These are phyloP conservation scores for Cotesia congregata DNA, from an alignment of 2,888 invertebrate genomes.

Conservation along the genomic window DNA sequence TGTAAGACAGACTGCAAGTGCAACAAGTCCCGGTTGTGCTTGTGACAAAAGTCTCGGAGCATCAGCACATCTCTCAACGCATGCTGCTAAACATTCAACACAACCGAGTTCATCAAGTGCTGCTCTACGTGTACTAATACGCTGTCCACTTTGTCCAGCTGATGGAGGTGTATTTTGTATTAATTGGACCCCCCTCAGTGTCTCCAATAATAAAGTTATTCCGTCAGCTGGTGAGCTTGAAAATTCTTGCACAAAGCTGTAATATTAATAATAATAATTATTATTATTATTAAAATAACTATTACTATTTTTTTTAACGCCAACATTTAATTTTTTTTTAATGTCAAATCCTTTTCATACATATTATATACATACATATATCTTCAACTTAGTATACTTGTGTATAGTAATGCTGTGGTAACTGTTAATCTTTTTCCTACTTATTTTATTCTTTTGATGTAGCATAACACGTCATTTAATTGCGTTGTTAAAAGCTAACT, in stretches of 20 bases:
- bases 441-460: constrained; percentile 30
- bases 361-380: background rate
- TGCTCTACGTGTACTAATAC: constrained; percentile 74
- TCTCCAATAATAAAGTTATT: constrained; percentile 85
- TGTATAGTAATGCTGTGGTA: background rate
- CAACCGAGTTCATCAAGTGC: constrained; percentile 90
- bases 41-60: constrained; percentile 83
- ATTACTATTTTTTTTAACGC: no score
- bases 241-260: constrained; percentile 94
- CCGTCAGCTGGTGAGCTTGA: constrained; percentile 91
- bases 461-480: constrained; percentile 45
- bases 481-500: constrained; percentile 47
- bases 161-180: constrained; percentile 77
- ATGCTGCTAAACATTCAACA: constrained; percentile 87
- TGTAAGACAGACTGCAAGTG: constrained; percentile 88
- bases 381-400: background rate
- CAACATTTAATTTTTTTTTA: no score
- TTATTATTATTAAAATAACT: no score
- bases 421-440: constrained; percentile 30
- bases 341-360: background rate
- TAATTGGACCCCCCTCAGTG: constrained; percentile 87
- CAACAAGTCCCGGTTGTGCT: constrained; percentile 86
- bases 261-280: background rate
- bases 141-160: constrained; percentile 59
- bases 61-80: constrained; percentile 84